Conservation (phyloP, 2,888 invertebrate species). For the Scaptomyza caliginosa region DNA sequence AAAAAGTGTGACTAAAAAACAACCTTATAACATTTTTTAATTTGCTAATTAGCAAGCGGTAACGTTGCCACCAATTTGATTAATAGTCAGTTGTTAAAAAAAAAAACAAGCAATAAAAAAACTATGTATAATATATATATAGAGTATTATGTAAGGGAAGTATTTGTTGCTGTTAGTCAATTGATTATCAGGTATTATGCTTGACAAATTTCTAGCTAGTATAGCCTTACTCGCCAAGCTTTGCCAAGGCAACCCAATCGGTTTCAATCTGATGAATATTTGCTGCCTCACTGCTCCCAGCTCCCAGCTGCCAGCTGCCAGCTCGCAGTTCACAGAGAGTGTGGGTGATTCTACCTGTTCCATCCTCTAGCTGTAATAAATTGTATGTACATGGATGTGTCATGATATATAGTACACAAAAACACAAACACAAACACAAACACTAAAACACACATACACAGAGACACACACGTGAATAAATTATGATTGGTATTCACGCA, state of each 20-base stretch:
- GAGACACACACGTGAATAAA: slow-evolving; percentile 57
- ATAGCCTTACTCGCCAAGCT: neutral
- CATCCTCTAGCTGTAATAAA: slow-evolving; percentile 3
- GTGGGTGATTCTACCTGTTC: slow-evolving; percentile 22
- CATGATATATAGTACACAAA: slow-evolving; percentile 26
- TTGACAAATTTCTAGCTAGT: slow-evolving; percentile 53
- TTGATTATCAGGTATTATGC: slow-evolving; percentile 76
- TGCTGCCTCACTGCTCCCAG: slow-evolving; percentile 43
- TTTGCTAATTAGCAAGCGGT: slow-evolving; percentile 68
- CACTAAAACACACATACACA: neutral
- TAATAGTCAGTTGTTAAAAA: slow-evolving; percentile 56
- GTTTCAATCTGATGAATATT: slow-evolving; percentile 39
- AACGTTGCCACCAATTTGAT: slow-evolving; percentile 56
- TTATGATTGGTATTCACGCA: slow-evolving; percentile 69
- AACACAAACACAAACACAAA: neutral
- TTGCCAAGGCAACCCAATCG: slow-evolving; percentile 49
- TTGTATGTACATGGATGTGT: slow-evolving; percentile 29
- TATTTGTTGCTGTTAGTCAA: slow-evolving; percentile 57
- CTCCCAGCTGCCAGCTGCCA: slow-evolving; percentile 1
- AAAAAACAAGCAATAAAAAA: too few relatives aligned
- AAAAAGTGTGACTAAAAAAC: slow-evolving; percentile 11
- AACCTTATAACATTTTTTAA: slow-evolving; percentile 67
- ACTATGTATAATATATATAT: neutral
- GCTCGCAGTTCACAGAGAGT: too few relatives aligned
- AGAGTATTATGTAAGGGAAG: neutral